A percentile compares a stretch with the other conserved stretches of the same genome.
Evolutionary conservation across 1,140 invertebrate species (phyloP).

Genomic region (Drosophila ananassae): DNA sequence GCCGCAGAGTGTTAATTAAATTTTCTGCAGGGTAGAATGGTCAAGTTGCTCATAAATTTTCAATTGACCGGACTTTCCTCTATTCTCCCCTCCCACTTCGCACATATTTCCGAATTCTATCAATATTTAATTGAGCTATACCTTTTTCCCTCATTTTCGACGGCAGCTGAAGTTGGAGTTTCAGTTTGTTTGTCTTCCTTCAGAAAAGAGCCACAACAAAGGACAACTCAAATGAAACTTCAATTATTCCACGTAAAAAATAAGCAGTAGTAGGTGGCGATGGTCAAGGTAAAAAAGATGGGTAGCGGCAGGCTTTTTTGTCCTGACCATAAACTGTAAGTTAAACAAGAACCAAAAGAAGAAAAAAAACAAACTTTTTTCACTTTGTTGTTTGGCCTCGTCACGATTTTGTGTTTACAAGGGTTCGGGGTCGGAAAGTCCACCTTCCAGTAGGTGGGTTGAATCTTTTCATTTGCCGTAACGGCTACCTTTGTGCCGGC

Average conservation of each 20-base stretch:
- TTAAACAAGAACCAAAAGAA: slow-evolving; percentile 15
- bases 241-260: slow-evolving; percentile 83
- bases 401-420: slow-evolving; percentile 76
- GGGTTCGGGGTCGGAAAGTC: slow-evolving; percentile 1
- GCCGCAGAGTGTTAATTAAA: slow-evolving; percentile 71
- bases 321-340: slow-evolving; percentile 35
- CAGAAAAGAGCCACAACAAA: slow-evolving; percentile 31
- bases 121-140: slow-evolving; percentile 78
- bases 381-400: slow-evolving; percentile 51
- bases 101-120: slow-evolving; percentile 42
- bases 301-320: neutral
- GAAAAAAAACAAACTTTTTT: slow-evolving; percentile 23
- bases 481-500: slow-evolving; percentile 12
- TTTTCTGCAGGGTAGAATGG: slow-evolving; percentile 30
- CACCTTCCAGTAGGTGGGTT: neutral
- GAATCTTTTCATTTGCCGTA: slow-evolving; percentile 62
- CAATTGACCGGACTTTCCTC: slow-evolving; percentile 56
- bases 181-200: slow-evolving; percentile 11
- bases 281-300: slow-evolving; percentile 12
- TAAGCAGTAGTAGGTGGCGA: slow-evolving; percentile 45
- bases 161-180: slow-evolving; percentile 42
- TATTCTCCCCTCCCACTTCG: neutral
- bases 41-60: slow-evolving; percentile 63
- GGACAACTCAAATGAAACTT: slow-evolving; percentile 78
- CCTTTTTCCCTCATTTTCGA: slow-evolving; percentile 58